Base-by-base conservation (phyloP, 2,113 vertebrate species). In the Cavia aperea region DNA sequence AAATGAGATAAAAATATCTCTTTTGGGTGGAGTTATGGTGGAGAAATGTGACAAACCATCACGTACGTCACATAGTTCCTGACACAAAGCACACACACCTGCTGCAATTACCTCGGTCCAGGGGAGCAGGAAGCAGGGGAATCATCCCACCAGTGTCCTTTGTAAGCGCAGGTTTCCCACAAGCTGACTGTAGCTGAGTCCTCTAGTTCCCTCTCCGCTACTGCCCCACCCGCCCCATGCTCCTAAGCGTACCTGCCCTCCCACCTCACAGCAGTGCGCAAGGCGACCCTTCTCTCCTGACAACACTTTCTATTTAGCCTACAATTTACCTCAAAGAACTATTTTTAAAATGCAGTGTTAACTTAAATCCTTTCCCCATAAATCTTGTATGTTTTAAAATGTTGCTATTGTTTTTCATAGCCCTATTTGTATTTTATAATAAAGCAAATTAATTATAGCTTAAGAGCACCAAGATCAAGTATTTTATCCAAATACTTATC, bases 361-460 rank as follows among this genome's bases (percentile, higher is more conserved):
- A n/a, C 51, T 94, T 90, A 54, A 33, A 81, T 58, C 26, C 26
- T 56, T 91, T 92, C 7, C 29, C 26, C n/a, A 89, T 58, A 86
- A 93, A 83, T 33, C 19, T 68, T 13, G 81, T 21, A 83, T 31
- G 1, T 86, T 73, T 91, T n/a, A 66, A 84, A 83, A 39, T 16
- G 60, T 90, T 94, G 56, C 31, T 77, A 19, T 62, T 85, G 39
- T 26, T 90, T 73, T 87, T 70, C 36, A 39, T 33, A 62, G 29
- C 1, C 31, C 31, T 86, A 18, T 92, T 90, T 81, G 39, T 10
- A 91, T 91, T 94, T 91, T 88, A 56, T 51, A 86, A 86, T 56
- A 84, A 92, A 86, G 39, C 46, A 94, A 58, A 84, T 82, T 81
- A 4, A n/a, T 39, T 79, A 62, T 9, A 88, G 33, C n/a, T 88